A percentile compares a stretch with the other conserved stretches of the same genome.
Evolutionary conservation across 2,797 vertebrate genomes (phyloP).

Genomic region (Pampus argenteus): DNA sequence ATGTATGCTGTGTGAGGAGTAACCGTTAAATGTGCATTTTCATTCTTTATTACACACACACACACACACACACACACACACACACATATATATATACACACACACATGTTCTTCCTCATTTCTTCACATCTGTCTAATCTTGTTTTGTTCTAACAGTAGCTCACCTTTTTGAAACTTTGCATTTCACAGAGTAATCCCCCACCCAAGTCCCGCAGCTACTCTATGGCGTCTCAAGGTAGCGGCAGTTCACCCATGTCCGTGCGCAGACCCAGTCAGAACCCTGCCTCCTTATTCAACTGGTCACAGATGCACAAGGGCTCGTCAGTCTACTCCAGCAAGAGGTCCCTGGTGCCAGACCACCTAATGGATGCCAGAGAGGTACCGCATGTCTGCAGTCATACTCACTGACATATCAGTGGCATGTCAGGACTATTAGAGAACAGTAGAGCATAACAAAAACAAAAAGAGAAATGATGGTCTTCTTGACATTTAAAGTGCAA

Average conservation of each 20-base stretch:
- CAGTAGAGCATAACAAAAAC: neutral
- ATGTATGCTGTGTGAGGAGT: neutral
- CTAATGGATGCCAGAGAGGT: slow-evolving; percentile 97
- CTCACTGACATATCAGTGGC: neutral
- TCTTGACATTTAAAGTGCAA: no score
- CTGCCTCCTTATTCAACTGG: slow-evolving; percentile 88
- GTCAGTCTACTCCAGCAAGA: slow-evolving; percentile 87
- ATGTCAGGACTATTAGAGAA: neutral
- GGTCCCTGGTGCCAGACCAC: slow-evolving; percentile 93
- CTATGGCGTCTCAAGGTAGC: slow-evolving; percentile 94
- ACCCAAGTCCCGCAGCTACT: slow-evolving; percentile 96
- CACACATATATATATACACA: no score
- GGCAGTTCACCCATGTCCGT: slow-evolving; percentile 92
- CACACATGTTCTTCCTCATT: no score
- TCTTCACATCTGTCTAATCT: neutral
- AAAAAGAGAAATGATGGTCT: no score
- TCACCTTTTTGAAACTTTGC: neutral
- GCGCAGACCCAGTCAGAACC: slow-evolving; percentile 92
- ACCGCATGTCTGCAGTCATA: slow-evolving; percentile 39
- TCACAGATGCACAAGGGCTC: slow-evolving; percentile 89
- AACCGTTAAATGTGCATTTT: neutral
- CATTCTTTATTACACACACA: no score
- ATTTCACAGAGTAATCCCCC: slow-evolving; percentile 92
- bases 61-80: no score
- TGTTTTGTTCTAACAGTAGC: neutral